Percentiles rank a stretch among this genome's conserved stretches.
These are phyloP conservation scores for Pinna nobilis DNA, from an alignment of 1,140 invertebrate genomes.

Conservation along the genomic window DNA sequence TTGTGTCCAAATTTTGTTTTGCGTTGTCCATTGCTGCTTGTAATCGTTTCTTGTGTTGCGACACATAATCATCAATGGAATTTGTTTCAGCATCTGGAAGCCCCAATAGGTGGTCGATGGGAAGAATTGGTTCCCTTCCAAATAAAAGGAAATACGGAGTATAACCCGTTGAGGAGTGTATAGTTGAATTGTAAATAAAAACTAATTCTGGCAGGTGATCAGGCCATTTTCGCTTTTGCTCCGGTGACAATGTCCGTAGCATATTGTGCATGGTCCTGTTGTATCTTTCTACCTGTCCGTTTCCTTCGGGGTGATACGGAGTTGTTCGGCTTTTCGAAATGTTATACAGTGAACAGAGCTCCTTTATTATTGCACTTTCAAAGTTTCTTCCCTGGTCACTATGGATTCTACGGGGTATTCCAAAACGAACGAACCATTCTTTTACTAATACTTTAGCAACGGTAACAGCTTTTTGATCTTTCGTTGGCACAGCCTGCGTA, in stretches of 20 bases:
- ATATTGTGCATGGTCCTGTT: constrained; percentile 27
- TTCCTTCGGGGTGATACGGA: constrained; percentile 19
- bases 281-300: constrained; percentile 23
- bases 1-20: neutral
- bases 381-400: constrained; percentile 23
- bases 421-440: constrained; percentile 8
- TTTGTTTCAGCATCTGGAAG: neutral
- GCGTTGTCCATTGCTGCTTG: neutral
- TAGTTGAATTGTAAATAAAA: constrained; percentile 14
- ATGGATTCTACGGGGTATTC: constrained; percentile 12
- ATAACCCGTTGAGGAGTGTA: constrained; percentile 15
- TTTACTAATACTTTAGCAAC: neutral
- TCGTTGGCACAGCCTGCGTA: constrained; percentile 23
- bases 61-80: neutral
- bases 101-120: constrained; percentile 12
- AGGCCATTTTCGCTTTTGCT: constrained; percentile 17
- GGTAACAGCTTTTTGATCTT: constrained; percentile 19
- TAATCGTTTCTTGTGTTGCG: neutral
- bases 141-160: constrained; percentile 16
- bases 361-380: constrained; percentile 20
- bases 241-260: constrained; percentile 9
- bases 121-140: constrained; percentile 7
- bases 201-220: neutral
- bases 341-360: constrained; percentile 17
- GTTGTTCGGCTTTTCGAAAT: constrained; percentile 23